phyloP scores from a whole-genome alignment of 2,888 invertebrate genomes.

The Andrena trimmerana region DNA sequence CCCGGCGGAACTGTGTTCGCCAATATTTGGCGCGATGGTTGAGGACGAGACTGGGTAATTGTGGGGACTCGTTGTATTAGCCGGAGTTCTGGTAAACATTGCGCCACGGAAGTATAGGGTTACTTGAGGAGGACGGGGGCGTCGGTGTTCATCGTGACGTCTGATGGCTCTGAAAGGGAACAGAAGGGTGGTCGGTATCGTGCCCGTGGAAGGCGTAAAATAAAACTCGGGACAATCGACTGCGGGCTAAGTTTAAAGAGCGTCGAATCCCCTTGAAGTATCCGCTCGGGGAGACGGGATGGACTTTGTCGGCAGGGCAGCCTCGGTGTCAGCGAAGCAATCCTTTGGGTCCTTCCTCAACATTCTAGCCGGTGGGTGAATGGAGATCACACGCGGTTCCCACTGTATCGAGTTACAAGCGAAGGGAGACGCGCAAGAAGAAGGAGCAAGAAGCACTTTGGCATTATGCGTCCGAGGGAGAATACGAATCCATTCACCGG shows the following conservation, averaged over 20 bases:
- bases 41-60: background rate
- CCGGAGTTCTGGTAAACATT: background rate
- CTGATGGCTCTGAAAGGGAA: constrained; percentile 22
- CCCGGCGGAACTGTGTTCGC: background rate
- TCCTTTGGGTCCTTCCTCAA: constrained; percentile 79
- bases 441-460: constrained; percentile 62
- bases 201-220: constrained; percentile 35
- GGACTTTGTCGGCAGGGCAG: constrained; percentile 69
- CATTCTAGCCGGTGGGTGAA: constrained; percentile 76
- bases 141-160: constrained; percentile 35
- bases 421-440: constrained; percentile 65
- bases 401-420: constrained; percentile 84
- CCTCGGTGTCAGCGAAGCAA: constrained; percentile 72
- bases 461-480: constrained; percentile 77
- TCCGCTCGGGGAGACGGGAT: constrained; percentile 34
- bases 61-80: background rate
- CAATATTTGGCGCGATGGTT: background rate
- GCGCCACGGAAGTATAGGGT: constrained; percentile 33
- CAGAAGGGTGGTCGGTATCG: constrained; percentile 32
- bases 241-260: constrained; percentile 41
- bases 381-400: constrained; percentile 81
- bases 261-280: constrained; percentile 37
- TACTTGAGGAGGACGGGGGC: constrained; percentile 4
- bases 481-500: constrained; percentile 81
- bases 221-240: constrained; percentile 36